Conservation (phyloP, 2,888 invertebrate species). For the Digitonthophagus gazella region DNA sequence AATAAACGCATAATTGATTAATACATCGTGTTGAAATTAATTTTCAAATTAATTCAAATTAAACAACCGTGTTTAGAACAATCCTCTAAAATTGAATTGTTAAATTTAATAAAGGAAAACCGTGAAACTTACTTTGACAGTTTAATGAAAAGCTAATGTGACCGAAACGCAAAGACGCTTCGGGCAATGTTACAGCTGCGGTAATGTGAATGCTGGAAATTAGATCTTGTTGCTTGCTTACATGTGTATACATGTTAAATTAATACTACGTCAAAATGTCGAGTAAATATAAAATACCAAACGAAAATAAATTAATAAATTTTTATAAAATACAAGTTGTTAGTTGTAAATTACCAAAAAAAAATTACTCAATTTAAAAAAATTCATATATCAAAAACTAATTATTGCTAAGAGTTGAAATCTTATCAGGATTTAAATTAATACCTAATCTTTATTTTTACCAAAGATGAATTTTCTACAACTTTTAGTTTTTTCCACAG, state of each 20-base stretch:
- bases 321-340: background rate
- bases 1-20: background rate
- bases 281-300: background rate
- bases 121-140: background rate
- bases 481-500: too few species aligned
- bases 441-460: too few species aligned
- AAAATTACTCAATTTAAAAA: too few species aligned
- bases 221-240: background rate
- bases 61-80: background rate
- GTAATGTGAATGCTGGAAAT: background rate
- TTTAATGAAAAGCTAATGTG: background rate
- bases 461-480: too few species aligned
- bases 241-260: background rate
- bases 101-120: background rate
- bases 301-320: background rate
- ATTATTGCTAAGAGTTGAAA: too few species aligned
- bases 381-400: too few species aligned
- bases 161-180: background rate
- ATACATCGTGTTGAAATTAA: background rate
- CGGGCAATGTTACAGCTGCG: background rate
- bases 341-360: too few species aligned
- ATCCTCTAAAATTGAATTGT: background rate
- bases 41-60: too few species aligned
- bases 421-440: too few species aligned
- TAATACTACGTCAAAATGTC: background rate